Percentiles rank a stretch among this genome's conserved stretches.
Evolutionary conservation across 2,797 vertebrate genomes (phyloP).

Genomic region (Amblyraja radiata): DNA sequence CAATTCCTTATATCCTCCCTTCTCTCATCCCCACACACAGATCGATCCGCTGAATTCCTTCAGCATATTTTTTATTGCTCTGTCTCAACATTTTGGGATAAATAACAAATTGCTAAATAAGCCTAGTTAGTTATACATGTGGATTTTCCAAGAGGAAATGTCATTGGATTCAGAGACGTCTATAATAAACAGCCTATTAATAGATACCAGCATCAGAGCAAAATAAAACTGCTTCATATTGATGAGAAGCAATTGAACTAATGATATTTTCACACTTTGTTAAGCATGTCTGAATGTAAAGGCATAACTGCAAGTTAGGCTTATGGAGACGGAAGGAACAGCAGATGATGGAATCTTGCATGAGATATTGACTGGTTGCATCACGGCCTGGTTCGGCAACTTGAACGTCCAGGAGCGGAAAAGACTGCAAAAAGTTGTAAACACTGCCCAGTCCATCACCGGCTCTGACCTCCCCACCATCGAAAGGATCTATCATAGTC

Average conservation of each 20-base stretch:
- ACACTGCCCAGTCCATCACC: no score
- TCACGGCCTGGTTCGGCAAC: no score
- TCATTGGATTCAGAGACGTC: background rate
- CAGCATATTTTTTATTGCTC: no score
- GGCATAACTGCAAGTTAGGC: background rate
- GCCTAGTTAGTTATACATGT: background rate
- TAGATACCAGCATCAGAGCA: background rate
- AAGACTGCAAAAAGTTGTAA: no score
- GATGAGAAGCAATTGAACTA: background rate
- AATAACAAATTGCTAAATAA: background rate
- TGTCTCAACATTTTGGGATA: background rate
- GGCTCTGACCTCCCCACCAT: no score
- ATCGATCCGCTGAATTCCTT: no score
- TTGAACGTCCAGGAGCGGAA: no score
- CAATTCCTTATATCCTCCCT: background rate
- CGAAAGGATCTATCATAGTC: no score
- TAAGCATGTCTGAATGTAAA: background rate
- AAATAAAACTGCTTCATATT: background rate
- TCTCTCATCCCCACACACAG: background rate
- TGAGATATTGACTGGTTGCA: no score
- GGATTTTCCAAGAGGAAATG: background rate
- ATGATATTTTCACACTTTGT: background rate
- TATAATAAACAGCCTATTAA: background rate
- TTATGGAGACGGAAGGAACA: background rate
- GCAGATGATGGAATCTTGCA: no score